Percentiles rank a stretch among this genome's conserved stretches.
Evolutionary conservation across 1,140 invertebrate species (phyloP).

Genomic region (Papilio polyxenes): DNA sequence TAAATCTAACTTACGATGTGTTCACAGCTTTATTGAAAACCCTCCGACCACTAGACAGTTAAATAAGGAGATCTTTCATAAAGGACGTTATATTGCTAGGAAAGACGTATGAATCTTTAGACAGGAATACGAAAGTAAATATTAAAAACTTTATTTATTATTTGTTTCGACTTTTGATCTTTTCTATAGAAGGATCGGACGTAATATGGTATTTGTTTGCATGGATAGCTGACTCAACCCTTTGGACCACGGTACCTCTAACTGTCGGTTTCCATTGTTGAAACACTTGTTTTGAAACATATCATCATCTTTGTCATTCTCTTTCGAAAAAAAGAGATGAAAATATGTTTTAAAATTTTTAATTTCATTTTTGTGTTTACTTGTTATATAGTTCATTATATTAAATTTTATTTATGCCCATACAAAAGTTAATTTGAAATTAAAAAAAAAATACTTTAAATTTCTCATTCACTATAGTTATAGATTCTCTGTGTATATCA

Average conservation of each 20-base stretch:
- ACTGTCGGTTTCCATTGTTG: too few species aligned
- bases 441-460: neutral
- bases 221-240: too few species aligned
- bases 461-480: neutral
- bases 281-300: too few species aligned
- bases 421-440: too few species aligned
- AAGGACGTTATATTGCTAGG: constrained; percentile 15
- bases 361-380: too few species aligned
- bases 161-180: neutral
- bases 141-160: constrained; percentile 24
- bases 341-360: too few species aligned
- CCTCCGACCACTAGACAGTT: constrained; percentile 10
- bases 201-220: neutral
- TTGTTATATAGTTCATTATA: too few species aligned
- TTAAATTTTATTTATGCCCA: too few species aligned
- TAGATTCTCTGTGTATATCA: neutral
- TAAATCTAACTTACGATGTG: constrained; percentile 31
- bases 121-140: neutral
- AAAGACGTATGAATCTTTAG: neutral
- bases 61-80: constrained; percentile 32
- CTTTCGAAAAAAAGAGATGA: too few species aligned
- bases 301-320: too few species aligned
- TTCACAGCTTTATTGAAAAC: constrained; percentile 32
- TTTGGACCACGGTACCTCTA: too few species aligned
- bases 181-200: neutral